Percentiles rank a stretch among this genome's conserved stretches.
These are phyloP conservation scores for Pseudochirops corinnae DNA, from an alignment of 2,797 vertebrate species.

Conservation along the genomic window DNA sequence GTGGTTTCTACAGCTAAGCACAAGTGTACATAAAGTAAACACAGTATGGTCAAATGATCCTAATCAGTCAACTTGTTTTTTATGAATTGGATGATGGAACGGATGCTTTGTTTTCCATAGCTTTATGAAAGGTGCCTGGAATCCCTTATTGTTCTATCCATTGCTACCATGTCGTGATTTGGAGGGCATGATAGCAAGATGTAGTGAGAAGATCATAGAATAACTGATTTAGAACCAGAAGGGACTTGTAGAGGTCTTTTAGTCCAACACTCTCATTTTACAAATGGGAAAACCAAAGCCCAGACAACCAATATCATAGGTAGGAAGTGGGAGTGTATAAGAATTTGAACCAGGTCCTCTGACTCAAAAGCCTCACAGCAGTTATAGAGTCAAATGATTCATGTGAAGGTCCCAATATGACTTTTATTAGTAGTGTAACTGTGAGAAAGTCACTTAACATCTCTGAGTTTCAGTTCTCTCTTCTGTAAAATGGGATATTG, in stretches of 20 bases:
- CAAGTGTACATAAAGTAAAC: slow-evolving; percentile 38
- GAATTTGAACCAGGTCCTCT: neutral
- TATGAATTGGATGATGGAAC: slow-evolving; percentile 25
- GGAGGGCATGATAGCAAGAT: neutral
- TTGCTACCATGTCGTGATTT: neutral
- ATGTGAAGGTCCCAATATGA: neutral
- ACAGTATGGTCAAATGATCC: slow-evolving; percentile 26
- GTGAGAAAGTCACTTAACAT: neutral
- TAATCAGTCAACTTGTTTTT: slow-evolving; percentile 30
- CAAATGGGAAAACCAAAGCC: neutral
- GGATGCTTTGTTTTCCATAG: slow-evolving; percentile 20
- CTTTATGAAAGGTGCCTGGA: slow-evolving; percentile 28
- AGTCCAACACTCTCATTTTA: neutral
- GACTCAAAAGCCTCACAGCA: neutral
- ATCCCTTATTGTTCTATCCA: neutral
- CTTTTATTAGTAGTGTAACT: neutral
- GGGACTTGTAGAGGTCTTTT: neutral
- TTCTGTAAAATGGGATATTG: neutral
- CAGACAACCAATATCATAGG: neutral
- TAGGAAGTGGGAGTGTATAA: neutral
- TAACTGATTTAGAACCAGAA: neutral
- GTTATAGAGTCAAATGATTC: neutral
- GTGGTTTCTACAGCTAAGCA: slow-evolving; percentile 29
- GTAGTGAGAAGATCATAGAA: neutral
- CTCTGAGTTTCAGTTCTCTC: neutral